These are phyloP conservation scores for Cyanistes caeruleus DNA, from an alignment of 2,113 vertebrate species.

Conservation along the genomic window DNA sequence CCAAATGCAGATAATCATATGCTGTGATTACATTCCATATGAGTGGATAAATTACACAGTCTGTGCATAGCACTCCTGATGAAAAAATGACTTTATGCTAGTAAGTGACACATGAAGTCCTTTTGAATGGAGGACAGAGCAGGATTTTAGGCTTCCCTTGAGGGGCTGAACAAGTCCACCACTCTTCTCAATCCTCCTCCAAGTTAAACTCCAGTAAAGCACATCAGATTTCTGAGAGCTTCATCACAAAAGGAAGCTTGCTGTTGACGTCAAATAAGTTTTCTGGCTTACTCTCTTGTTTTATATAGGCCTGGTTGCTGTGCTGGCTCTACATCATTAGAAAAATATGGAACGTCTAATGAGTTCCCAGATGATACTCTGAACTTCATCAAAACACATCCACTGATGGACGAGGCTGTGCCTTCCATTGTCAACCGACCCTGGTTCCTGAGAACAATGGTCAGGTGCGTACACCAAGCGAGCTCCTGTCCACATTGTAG, in stretches of 20 bases:
- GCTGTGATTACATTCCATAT: neutral
- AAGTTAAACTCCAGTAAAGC: neutral
- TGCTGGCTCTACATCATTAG: conserved; percentile 84
- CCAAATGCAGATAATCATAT: neutral
- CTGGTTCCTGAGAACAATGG: conserved; percentile 98
- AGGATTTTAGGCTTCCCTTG: neutral
- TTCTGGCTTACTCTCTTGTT: conserved; percentile 1
- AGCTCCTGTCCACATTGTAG: neutral
- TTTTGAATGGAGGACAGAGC: neutral
- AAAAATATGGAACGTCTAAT: conserved; percentile 90
- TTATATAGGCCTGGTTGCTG: conserved; percentile 90
- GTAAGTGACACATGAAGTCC: neutral
- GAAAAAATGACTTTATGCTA: neutral
- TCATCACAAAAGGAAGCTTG: conserved; percentile 26
- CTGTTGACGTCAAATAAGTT: neutral
- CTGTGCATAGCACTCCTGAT: neutral
- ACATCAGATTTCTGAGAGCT: neutral
- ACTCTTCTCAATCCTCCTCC: neutral
- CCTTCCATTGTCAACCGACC: conserved; percentile 92
- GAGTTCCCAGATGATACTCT: conserved; percentile 97
- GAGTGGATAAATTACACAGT: neutral
- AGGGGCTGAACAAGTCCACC: conserved; percentile 24
- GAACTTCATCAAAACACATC: conserved; percentile 98
- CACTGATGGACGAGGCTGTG: conserved; percentile 96
- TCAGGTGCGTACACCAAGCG: conserved; percentile 82